Base-by-base conservation (phyloP, 2,797 vertebrate genomes). In the Borostomias antarcticus region DNA sequence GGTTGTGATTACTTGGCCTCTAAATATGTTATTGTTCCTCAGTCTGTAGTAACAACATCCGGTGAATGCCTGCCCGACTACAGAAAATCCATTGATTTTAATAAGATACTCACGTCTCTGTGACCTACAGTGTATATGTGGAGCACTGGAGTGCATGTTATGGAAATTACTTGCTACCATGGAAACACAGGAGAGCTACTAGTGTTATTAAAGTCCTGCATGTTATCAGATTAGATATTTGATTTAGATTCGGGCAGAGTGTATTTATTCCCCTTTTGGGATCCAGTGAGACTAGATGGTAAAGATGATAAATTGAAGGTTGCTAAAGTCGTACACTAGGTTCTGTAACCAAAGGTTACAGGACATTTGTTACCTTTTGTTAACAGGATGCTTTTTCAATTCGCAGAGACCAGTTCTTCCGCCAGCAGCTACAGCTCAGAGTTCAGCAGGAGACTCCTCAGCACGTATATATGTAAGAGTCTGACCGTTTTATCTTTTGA, bases 391-490 rank as follows among this genome's bases (percentile, higher is more conserved):
- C n/a, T 30, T 10, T 11, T 67, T 48, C 69, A 23, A 58, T 75
- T 88, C 90, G 2, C 92, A 98, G 97, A 98, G 87, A 95, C 91
- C 65, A 98, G 96, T 25, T 96, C 94, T 0, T 95, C 94, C 0
- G 94, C 95, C 7, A 95, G 89, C 77, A 97, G 93, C 87, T 98
- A 95, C 92, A 97, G 90, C 64, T 97, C 95, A 0, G 96, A 98
- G 71, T 98, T 98, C 90, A 98, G 93, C 91, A 94, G 93, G 47
- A 78, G 93, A 30, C 94, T 99, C 50, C 94, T 99, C 64, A 99
- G 97, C 77, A 94, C 94, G 0, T 99, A 98, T 29, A 96, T 98
- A 76, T 98, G 97, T 98, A 82, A 94, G 40, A n/a, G 10, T 33
- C 29, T 48, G 30, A 5, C 26, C 40, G n/a, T n/a, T n/a, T n/a